Percentiles rank a stretch among this genome's conserved stretches.
Evolutionary conservation across 1,140 invertebrate genomes (phyloP).

Genomic region (Zaprionus davidi): DNA sequence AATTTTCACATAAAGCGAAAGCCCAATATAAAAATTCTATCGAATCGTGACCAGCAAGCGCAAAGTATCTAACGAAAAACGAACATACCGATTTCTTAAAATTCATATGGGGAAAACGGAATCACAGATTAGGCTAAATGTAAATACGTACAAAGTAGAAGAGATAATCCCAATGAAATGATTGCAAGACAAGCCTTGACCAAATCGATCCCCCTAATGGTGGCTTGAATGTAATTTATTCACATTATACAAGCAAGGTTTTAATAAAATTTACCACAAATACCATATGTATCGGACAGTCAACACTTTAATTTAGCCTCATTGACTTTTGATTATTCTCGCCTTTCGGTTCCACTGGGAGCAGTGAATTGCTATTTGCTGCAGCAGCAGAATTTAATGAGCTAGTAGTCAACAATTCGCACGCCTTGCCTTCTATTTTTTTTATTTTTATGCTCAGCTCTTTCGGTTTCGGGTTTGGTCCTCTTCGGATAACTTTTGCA

Average conservation of each 20-base stretch:
- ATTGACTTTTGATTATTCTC: slow-evolving; percentile 75
- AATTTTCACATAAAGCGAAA: slow-evolving; percentile 80
- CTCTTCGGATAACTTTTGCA: slow-evolving; percentile 39
- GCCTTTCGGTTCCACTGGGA: slow-evolving; percentile 24
- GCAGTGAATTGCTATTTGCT: slow-evolving; percentile 11
- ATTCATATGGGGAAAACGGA: neutral
- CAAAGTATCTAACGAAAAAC: slow-evolving; percentile 41
- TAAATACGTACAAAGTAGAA: slow-evolving; percentile 4
- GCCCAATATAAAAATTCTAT: slow-evolving; percentile 79
- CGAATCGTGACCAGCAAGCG: slow-evolving; percentile 74
- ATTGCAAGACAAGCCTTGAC: neutral
- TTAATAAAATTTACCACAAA: neutral
- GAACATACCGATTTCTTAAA: neutral
- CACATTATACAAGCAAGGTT: neutral
- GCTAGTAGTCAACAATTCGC: slow-evolving; percentile 35
- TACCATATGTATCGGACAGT: neutral
- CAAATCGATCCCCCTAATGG: neutral
- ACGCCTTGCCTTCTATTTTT: slow-evolving; percentile 12
- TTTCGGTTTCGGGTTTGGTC: slow-evolving; percentile 5
- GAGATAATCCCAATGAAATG: neutral
- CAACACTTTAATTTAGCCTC: slow-evolving; percentile 1
- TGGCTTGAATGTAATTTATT: neutral
- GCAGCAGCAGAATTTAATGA: slow-evolving; percentile 65
- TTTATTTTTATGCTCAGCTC: slow-evolving; percentile 15
- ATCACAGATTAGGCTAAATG: slow-evolving; percentile 1